Conservation (phyloP, 2,888 invertebrate species). For the Stenotaenia linearis region DNA sequence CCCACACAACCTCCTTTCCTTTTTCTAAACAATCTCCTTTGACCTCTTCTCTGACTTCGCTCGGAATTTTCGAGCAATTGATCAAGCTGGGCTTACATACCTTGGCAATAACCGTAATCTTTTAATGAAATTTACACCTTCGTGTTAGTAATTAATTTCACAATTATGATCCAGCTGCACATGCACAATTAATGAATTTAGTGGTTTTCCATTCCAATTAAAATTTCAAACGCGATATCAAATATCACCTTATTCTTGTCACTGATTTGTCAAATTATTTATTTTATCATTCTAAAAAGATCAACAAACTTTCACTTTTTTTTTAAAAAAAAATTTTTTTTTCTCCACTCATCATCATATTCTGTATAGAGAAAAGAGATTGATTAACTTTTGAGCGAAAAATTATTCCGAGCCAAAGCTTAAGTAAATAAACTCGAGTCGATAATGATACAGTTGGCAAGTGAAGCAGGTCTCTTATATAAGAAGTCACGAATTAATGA, state of each 20-base stretch:
- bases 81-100: neutral
- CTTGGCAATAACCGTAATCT: slow-evolving; percentile 18
- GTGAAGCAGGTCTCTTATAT: slow-evolving; percentile 16
- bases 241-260: neutral
- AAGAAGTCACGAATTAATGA: slow-evolving; percentile 26
- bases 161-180: slow-evolving; percentile 24
- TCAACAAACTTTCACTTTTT: neutral
- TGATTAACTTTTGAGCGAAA: slow-evolving; percentile 26
- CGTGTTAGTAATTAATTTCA: slow-evolving; percentile 23
- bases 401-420: slow-evolving; percentile 21
- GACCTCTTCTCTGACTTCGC: neutral
- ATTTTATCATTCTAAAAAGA: too few species aligned
- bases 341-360: neutral
- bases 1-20: neutral
- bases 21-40: neutral
- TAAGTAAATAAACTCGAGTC: slow-evolving; percentile 14
- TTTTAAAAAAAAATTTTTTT: neutral
- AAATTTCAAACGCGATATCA: slow-evolving; percentile 21
- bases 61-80: neutral
- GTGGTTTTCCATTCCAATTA: slow-evolving; percentile 17
- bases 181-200: slow-evolving; percentile 20
- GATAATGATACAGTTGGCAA: slow-evolving; percentile 26
- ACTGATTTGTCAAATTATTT: neutral
- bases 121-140: slow-evolving; percentile 23
- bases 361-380: neutral